These are phyloP conservation scores for Protonemura montana DNA, from an alignment of 2,888 invertebrate genomes.

Conservation along the genomic window DNA sequence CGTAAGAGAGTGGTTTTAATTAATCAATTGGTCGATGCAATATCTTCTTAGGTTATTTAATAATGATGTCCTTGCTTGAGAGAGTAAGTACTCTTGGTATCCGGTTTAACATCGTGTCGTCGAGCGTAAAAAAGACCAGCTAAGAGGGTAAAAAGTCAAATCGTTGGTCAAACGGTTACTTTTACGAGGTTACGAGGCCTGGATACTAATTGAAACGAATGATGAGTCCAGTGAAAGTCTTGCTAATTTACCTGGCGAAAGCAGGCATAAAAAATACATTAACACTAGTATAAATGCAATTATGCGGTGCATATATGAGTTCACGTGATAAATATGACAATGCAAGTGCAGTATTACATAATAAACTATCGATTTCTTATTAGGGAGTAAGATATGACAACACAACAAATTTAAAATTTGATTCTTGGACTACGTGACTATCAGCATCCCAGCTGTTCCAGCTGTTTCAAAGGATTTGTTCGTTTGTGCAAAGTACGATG, in stretches of 20 bases:
- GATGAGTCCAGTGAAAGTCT: not conserved
- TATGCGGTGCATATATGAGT: not conserved
- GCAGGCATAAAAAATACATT: conserved; percentile 3
- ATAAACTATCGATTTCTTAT: not conserved
- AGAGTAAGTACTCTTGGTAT: too few species aligned
- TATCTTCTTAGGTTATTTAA: too few species aligned
- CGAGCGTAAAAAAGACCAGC: not conserved
- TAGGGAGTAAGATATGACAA: not conserved
- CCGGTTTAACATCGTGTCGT: too few species aligned
- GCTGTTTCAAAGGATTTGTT: too few species aligned
- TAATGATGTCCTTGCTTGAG: too few species aligned
- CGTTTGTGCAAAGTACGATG: not conserved
- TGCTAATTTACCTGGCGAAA: not conserved
- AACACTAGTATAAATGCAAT: not conserved
- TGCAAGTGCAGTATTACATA: not conserved
- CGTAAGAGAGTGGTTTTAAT: too few species aligned
- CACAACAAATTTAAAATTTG: not conserved
- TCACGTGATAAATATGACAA: not conserved
- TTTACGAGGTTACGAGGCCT: not conserved
- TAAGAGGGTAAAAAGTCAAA: not conserved
- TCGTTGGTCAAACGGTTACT: not conserved
- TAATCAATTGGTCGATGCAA: too few species aligned
- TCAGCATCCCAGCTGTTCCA: not conserved
- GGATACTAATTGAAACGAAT: not conserved
- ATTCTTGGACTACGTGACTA: not conserved